These are phyloP conservation scores for Cephalopachus bancanus DNA, from an alignment of 2,797 vertebrate genomes.

Conservation along the genomic window DNA sequence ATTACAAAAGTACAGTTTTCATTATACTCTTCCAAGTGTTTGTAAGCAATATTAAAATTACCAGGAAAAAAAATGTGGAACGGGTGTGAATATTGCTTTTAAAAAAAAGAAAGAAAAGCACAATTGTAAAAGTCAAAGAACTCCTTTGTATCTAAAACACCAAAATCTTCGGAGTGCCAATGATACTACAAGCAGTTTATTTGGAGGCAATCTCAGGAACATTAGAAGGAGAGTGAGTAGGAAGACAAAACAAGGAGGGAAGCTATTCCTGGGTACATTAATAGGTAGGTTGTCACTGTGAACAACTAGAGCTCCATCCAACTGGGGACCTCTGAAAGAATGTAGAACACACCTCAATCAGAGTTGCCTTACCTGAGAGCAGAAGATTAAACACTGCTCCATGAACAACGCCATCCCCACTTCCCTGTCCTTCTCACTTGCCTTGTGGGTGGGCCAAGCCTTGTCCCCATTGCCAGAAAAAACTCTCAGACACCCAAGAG, in stretches of 20 bases:
- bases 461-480: not conserved
- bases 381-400: not conserved
- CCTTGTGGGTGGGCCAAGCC: not conserved
- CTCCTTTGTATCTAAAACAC: not conserved
- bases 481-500: not conserved
- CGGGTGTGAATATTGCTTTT: not conserved
- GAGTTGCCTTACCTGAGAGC: not conserved
- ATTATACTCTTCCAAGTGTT: not conserved
- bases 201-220: not conserved
- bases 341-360: not conserved
- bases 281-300: not conserved
- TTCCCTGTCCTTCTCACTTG: not conserved
- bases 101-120: not conserved
- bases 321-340: not conserved
- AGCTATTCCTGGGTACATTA: not conserved
- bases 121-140: not conserved
- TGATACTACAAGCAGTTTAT: not conserved
- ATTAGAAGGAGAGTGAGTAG: not conserved
- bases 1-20: not conserved
- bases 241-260: not conserved
- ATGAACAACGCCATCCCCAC: not conserved
- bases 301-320: not conserved
- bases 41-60: constrained; percentile 46
- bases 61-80: not conserved
- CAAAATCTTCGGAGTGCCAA: not conserved